phyloP scores from a whole-genome alignment of 2,113 vertebrate species.

The Hyla sarda region DNA sequence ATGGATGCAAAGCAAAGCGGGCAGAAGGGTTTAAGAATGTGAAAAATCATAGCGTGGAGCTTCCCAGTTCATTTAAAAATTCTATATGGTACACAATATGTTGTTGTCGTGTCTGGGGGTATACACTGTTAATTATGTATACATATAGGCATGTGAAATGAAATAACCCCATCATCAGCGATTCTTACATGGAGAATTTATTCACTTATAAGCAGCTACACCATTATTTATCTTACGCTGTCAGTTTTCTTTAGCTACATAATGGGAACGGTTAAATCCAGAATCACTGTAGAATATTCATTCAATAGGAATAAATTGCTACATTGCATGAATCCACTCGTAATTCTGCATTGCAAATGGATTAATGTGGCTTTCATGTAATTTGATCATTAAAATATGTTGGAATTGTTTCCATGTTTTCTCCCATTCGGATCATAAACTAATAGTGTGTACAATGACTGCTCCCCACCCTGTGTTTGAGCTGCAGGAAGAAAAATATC shows the following conservation, averaged over 20 bases:
- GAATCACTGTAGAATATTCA: conserved; percentile 37
- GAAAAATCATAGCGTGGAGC: not conserved
- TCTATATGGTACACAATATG: conserved; percentile 21
- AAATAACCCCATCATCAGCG: not conserved
- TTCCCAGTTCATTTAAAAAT: conserved; percentile 21
- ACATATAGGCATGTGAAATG: not conserved
- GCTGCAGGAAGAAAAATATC: conserved; percentile 37
- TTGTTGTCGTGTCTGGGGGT: not conserved
- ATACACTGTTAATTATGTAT: conserved; percentile 11
- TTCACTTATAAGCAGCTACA: not conserved
- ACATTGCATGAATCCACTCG: conserved; percentile 28
- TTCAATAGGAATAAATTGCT: conserved; percentile 24
- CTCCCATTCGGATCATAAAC: conserved; percentile 29
- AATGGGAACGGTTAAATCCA: conserved; percentile 31
- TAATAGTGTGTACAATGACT: conserved; percentile 20
- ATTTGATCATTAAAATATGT: conserved; percentile 52
- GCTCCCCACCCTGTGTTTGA: conserved; percentile 11
- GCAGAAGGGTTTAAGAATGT: conserved; percentile 12
- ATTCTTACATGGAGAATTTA: not conserved
- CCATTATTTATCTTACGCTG: conserved; percentile 21
- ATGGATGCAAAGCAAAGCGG: conserved; percentile 9
- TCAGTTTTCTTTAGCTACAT: conserved; percentile 4
- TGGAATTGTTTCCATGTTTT: conserved; percentile 39
- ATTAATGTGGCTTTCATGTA: conserved; percentile 45
- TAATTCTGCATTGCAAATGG: conserved; percentile 39